Conservation (phyloP, 2,888 invertebrate genomes). For the Ennomos erosarius region DNA sequence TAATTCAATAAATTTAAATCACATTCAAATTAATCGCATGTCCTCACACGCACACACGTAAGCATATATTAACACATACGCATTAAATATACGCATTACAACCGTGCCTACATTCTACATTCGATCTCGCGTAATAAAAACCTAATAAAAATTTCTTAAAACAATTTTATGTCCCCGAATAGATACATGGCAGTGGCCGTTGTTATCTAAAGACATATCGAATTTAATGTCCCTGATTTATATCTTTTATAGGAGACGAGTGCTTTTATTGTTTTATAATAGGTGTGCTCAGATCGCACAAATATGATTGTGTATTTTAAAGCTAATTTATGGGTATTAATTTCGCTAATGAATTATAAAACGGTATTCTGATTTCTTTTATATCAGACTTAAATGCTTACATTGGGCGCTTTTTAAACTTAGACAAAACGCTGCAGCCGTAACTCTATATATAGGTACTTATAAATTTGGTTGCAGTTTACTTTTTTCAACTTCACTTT, state of each 20-base stretch:
- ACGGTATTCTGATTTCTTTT: conserved; percentile 7
- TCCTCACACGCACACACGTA: conserved; percentile 4
- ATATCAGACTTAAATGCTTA: too few species aligned
- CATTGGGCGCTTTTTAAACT: too few species aligned
- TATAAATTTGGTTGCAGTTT: too few species aligned
- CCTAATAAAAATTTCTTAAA: conserved; percentile 51
- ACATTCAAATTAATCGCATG: conserved; percentile 18
- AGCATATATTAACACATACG: not conserved
- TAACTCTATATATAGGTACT: too few species aligned
- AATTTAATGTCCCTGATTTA: conserved; percentile 53
- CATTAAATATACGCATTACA: not conserved
- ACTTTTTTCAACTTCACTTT: too few species aligned
- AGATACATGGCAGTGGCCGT: conserved; percentile 19
- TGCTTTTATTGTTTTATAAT: conserved; percentile 53
- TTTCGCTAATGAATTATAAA: conserved; percentile 15
- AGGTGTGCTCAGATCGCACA: conserved; percentile 29
- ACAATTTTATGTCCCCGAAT: conserved; percentile 46
- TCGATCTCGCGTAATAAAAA: conserved; percentile 47
- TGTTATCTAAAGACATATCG: conserved; percentile 50
- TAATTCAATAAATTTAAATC: conserved; percentile 26
- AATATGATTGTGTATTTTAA: conserved; percentile 18
- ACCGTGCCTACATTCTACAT: conserved; percentile 18
- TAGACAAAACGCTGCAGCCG: too few species aligned
- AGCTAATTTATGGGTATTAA: conserved; percentile 21
- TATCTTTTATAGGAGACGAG: conserved; percentile 50